These are phyloP conservation scores for Exephanes ischioxanthus DNA, from an alignment of 2,888 invertebrate species.

Conservation along the genomic window DNA sequence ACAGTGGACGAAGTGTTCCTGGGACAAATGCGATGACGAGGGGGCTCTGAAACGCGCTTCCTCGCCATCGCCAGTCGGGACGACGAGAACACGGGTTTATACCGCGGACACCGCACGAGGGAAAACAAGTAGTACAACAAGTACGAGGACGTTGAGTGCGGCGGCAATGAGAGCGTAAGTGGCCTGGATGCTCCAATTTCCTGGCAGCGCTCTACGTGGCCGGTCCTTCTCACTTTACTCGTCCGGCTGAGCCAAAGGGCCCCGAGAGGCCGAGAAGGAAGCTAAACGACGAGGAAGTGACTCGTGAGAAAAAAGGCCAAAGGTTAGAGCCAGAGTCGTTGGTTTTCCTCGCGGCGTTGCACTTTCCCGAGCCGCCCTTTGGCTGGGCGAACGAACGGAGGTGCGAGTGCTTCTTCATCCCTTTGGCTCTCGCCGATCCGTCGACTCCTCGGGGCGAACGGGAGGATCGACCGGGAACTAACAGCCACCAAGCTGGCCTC, in stretches of 20 bases:
- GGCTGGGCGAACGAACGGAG: background rate
- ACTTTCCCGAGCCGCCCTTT: background rate
- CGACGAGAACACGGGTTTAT: background rate
- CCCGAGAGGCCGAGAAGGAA: background rate
- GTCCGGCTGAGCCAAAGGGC: background rate
- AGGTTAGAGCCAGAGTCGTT: background rate
- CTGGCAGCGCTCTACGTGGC: background rate
- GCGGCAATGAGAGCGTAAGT: constrained; percentile 2
- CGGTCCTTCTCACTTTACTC: background rate
- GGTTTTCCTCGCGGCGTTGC: background rate
- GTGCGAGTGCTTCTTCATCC: background rate
- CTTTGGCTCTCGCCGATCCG: background rate
- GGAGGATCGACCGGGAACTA: background rate
- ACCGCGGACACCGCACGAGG: background rate
- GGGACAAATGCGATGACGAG: too few species aligned
- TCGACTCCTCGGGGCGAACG: background rate
- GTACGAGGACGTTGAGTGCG: background rate
- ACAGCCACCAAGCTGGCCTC: background rate
- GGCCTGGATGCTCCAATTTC: constrained; percentile 10
- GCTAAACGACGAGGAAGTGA: background rate
- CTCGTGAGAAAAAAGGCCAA: background rate
- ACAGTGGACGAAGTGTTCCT: too few species aligned
- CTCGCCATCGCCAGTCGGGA: too few species aligned
- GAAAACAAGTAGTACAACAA: background rate
- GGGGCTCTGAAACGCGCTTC: too few species aligned